Base-by-base conservation (phyloP, 1,140 invertebrate genomes). In the Meteorus sp. region DNA sequence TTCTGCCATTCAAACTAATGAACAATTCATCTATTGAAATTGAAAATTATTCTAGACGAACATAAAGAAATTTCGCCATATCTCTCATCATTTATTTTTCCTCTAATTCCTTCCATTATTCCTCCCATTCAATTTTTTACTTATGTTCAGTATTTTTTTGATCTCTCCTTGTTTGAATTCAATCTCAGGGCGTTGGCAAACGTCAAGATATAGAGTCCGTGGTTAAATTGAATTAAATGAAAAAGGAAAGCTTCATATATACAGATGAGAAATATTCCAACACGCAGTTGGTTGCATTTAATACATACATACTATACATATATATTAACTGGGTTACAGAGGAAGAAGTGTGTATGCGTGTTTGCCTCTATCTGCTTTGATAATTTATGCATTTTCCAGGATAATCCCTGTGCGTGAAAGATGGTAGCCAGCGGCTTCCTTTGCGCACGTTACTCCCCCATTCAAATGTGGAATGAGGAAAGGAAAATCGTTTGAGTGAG, bases 371-470 rank as follows among this genome's bases (percentile, higher is more conserved):
- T 59, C 48, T 68, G 65, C 68, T 74, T 72, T 71, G 68, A 71
- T 72, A 74, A 74, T 74, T 72, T 72, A 74, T 74, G 69, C 69
- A 74, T 74, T 74, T 72, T 65, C 56, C 37, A 59, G 61, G 61
- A 75, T 73, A 71, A 75, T 73, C 68, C 67, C 64, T 70, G 69
- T 64, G 64, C 67, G 66, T 65, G 68, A 66, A 66, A 70, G 59
- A 65, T 61, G 63, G 63, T 55, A 60, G 61, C 51, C 48, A 43
- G 51, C 55, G 60, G 60, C 63, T 60, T 57, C 52, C 47, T 61
- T 47, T 22, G 55, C n/a, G n/a, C n/a, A n/a, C n/a, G n/a, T n/a
- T n/a, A n/a, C n/a, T n/a, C n/a, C n/a, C n/a, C n/a, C n/a, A n/a
- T n/a, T n/a, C n/a, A n/a, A n/a, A n/a, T n/a, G n/a, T n/a, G n/a